phyloP scores from a whole-genome alignment of 2,113 vertebrate species.

The Sclerurus mexicanus region DNA sequence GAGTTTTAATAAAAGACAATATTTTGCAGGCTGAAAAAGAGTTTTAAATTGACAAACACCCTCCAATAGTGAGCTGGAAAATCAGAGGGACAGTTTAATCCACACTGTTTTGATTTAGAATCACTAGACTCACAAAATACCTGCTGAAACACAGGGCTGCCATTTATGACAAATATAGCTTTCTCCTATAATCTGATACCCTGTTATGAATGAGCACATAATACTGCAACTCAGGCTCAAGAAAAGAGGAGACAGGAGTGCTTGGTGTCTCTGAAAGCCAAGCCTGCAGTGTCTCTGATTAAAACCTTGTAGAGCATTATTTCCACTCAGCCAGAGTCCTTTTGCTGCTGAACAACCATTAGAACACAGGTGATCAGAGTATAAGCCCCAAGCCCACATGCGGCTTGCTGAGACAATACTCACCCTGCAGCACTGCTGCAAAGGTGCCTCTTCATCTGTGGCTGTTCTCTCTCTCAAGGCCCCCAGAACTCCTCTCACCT shows the following conservation, averaged over 20 bases:
- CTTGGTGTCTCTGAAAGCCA: background rate
- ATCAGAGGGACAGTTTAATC: background rate
- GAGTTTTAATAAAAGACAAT: background rate
- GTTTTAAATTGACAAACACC: background rate
- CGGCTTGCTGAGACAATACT: background rate
- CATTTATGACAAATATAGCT: background rate
- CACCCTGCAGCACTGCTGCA: background rate
- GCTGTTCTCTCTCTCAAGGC: background rate
- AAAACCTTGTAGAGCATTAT: fast-evolving
- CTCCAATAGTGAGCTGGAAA: background rate
- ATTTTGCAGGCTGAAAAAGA: background rate
- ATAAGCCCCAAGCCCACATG: background rate
- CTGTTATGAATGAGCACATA: background rate
- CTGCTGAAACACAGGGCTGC: background rate
- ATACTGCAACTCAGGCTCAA: background rate
- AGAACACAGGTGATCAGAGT: fast-evolving
- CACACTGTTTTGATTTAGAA: background rate
- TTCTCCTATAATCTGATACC: background rate
- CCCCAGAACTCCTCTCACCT: background rate
- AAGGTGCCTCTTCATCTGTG: background rate
- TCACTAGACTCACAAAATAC: background rate
- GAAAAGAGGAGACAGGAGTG: background rate
- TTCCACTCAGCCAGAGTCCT: background rate
- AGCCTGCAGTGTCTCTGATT: background rate
- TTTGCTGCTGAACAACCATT: background rate